A percentile compares a stretch with the other conserved stretches of the same genome.
These are phyloP conservation scores for Bombus pascuorum DNA, from an alignment of 1,140 invertebrate genomes.

Conservation along the genomic window DNA sequence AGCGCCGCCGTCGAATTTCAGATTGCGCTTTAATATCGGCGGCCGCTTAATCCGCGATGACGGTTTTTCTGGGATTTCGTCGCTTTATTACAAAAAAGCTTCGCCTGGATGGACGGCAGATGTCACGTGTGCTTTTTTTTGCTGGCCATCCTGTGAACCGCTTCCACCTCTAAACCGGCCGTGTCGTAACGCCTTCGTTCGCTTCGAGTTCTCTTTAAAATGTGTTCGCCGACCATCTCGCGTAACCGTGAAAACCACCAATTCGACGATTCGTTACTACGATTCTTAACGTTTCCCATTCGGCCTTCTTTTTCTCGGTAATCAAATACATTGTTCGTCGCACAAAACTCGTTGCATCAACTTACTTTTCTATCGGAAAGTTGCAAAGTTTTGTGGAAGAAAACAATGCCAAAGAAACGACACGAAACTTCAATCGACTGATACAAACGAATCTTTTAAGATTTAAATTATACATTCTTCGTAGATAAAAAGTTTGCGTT, in stretches of 20 bases:
- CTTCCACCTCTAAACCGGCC: slow-evolving; percentile 13
- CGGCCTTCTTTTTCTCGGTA: no score
- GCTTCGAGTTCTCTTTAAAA: slow-evolving; percentile 33
- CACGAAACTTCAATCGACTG: no score
- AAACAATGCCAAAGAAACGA: no score
- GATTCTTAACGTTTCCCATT: background rate
- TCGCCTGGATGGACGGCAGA: slow-evolving; percentile 71
- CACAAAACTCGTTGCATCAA: background rate
- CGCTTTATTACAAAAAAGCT: slow-evolving; percentile 81
- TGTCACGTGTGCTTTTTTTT: slow-evolving; percentile 75
- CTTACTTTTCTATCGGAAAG: background rate
- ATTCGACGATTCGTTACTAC: background rate
- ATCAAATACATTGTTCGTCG: background rate
- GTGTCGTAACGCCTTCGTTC: slow-evolving; percentile 51
- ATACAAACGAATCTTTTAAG: no score
- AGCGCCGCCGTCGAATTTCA: slow-evolving; percentile 68
- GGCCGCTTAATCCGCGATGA: slow-evolving; percentile 75
- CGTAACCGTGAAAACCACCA: background rate
- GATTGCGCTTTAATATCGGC: slow-evolving; percentile 76
- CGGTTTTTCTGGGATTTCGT: slow-evolving; percentile 73
- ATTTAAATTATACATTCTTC: no score
- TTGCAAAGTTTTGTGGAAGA: background rate
- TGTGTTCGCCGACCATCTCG: background rate
- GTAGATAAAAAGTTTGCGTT: no score
- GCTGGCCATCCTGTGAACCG: slow-evolving; percentile 12